A percentile compares a stretch with the other conserved stretches of the same genome.
Evolutionary conservation across 37 sponge, comb jelly and placozoan species (phyloP).

Genomic region (Petrosia ficiformis): DNA sequence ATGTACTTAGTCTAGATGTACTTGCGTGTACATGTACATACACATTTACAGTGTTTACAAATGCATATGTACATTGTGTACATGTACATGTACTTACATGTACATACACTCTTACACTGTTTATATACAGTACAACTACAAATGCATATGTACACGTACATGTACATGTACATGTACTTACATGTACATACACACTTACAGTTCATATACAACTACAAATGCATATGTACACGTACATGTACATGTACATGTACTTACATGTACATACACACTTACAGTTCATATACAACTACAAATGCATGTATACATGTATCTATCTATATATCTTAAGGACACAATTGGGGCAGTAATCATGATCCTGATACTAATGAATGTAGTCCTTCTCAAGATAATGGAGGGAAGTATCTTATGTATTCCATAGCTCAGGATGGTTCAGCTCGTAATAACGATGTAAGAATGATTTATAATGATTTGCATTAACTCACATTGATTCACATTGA

Average conservation of each 20-base stretch:
- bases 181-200: constrained; percentile 15
- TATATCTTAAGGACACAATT: constrained; percentile 61
- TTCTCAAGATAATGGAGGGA: constrained; percentile 12
- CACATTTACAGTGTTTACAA: no score
- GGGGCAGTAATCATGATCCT: constrained; percentile 71
- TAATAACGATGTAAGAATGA: constrained; percentile 9
- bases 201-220: no score
- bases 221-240: constrained; percentile 19
- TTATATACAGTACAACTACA: no score
- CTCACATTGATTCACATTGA: no score
- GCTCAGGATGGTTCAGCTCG: constrained; percentile 27
- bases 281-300: neutral
- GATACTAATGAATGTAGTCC: constrained; percentile 9
- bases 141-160: constrained; percentile 23
- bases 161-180: constrained; percentile 16
- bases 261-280: constrained; percentile 1
- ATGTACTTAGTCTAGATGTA: no score
- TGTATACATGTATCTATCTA: neutral
- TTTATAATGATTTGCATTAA: no score
- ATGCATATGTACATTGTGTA: no score
- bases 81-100: no score
- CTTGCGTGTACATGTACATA: no score
- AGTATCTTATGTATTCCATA: constrained; percentile 60
- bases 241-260: constrained; percentile 9
- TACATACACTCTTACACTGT: no score